Percentiles rank a stretch among this genome's conserved stretches.
phyloP scores from a whole-genome alignment of 2,113 vertebrate species.

The Mobula birostris region DNA sequence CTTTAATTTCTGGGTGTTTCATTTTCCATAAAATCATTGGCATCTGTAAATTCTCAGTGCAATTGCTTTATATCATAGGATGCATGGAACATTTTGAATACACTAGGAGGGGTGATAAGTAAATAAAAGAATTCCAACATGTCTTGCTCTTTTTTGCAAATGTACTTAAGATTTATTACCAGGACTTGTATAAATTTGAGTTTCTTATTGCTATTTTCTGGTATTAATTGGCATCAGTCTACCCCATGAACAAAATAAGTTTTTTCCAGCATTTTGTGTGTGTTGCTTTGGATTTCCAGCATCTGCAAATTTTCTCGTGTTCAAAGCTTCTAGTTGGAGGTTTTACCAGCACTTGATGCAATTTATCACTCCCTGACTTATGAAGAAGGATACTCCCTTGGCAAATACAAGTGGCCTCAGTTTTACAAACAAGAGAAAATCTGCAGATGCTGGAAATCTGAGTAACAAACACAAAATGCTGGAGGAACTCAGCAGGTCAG shows the following conservation, averaged over 20 bases:
- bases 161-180: not conserved
- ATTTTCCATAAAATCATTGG: not conserved
- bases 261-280: too few relatives aligned
- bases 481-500: too few relatives aligned
- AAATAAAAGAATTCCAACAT: not conserved
- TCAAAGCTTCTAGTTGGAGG: too few relatives aligned
- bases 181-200: not conserved
- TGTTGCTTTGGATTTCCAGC: too few relatives aligned
- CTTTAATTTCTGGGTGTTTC: not conserved
- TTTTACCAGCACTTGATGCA: too few relatives aligned
- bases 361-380: too few relatives aligned
- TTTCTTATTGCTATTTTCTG: not conserved
- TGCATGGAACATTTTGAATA: not conserved
- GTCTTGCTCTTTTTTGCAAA: not conserved
- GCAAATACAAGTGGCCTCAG: too few relatives aligned
- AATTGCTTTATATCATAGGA: not conserved
- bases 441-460: too few relatives aligned
- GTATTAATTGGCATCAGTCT: not conserved
- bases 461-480: too few relatives aligned
- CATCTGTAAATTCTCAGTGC: not conserved
- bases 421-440: too few relatives aligned
- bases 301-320: too few relatives aligned
- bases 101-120: not conserved
- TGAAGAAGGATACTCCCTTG: too few relatives aligned
- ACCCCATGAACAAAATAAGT: not conserved